Evolutionary conservation across 2,888 invertebrate species (phyloP), one percentile per base, ranked within the genome.

Genomic region (Leptinotarsa tumamoca): DNA sequence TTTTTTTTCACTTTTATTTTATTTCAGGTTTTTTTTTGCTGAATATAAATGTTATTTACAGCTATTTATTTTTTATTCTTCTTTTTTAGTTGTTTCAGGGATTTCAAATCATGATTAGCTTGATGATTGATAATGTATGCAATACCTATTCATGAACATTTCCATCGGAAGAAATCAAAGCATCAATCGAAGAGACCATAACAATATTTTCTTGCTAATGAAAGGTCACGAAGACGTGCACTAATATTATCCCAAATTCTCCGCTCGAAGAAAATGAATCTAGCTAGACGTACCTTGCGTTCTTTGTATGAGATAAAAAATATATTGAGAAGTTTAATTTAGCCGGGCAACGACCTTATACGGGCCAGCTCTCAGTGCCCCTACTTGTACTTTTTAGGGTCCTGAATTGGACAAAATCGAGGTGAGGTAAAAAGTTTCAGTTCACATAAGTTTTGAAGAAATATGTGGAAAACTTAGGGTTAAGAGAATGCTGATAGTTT

Each of bases 281-380:
- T 77, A 77, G 72, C 77, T 74, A 63, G 68, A 75, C 71, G 67
- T 69, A 69, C 72, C 82, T 80, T 80, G 79, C 80, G 82, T 82
- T 80, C 80, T 83, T 74, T 82, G 82, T 82, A 83, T 83, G 81
- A 85, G 83, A 83, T 83, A 81, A 84, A 83, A 81, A 80, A 81
- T 69, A 79, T 80, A 82, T 83, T 84, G 82, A 82, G 84, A 84
- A 82, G 84, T 84, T 80, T 83, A 83, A 83, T 83, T 83, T 82
- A 83, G 80, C 81, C 83, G 85, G 83, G 82, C 85, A 84, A 83
- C 84, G 85, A 85, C 85, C 85, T 82, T 82, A 81, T 75, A 80
- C 83, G 82, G 82, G 82, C 83, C 82, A 79, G 79, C 83, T 83
- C 81, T 80, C 81, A 78, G 80, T 83, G 84, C 84, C 84, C 84